Evolutionary conservation across 2,113 vertebrate genomes (phyloP).

Genomic region (Numida meleagris): DNA sequence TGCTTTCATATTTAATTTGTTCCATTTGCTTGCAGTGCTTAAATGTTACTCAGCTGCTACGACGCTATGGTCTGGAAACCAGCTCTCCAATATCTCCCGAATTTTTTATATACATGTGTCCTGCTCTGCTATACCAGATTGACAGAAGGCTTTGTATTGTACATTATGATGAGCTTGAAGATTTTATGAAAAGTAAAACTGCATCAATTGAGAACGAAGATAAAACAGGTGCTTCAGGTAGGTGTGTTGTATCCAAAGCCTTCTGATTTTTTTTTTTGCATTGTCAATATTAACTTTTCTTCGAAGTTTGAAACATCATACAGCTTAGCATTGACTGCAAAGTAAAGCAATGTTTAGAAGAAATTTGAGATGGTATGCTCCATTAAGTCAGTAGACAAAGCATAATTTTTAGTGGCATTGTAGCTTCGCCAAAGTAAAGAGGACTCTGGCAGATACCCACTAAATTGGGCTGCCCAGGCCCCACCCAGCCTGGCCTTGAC

Average conservation of each 20-base stretch:
- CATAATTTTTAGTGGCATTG: not conserved
- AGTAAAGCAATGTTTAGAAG: not conserved
- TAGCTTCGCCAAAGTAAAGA: not conserved
- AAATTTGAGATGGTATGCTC: not conserved
- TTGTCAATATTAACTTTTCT: not conserved
- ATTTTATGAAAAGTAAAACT: conserved; percentile 74
- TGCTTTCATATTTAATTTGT: conserved; percentile 11
- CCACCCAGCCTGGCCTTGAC: no score
- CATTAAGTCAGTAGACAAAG: not conserved
- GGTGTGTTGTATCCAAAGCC: conserved; percentile 22
- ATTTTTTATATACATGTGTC: conserved; percentile 92
- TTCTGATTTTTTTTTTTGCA: not conserved
- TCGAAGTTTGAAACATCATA: not conserved
- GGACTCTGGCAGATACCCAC: not conserved
- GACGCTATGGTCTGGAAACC: conserved; percentile 85
- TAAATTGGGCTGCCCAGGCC: not conserved
- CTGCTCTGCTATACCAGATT: conserved; percentile 95
- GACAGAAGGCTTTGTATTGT: conserved; percentile 93
- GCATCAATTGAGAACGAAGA: conserved; percentile 64
- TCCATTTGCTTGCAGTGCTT: conserved; percentile 84
- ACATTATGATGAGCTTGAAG: conserved; percentile 86
- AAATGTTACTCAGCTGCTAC: conserved; percentile 91
- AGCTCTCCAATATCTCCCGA: conserved; percentile 86
- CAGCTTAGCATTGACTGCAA: not conserved
- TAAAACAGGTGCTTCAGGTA: conserved; percentile 83